Conservation (phyloP, 1,140 invertebrate genomes). For the Rhizoglyphus robini region DNA sequence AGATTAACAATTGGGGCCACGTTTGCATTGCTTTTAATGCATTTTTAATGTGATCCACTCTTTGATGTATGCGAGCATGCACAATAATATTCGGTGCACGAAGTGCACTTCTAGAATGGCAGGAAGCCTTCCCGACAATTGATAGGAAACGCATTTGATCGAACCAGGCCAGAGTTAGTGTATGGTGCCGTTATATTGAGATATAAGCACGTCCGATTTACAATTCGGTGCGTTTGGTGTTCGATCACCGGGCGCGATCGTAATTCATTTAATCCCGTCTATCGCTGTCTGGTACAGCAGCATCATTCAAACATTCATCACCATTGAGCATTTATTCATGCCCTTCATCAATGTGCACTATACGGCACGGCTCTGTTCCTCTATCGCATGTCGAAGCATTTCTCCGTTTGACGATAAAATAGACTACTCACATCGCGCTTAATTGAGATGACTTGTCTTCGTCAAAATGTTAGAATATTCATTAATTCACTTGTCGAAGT, state of each 20-base stretch:
- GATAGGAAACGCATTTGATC: constrained; percentile 18
- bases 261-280: constrained; percentile 1
- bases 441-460: constrained; percentile 6
- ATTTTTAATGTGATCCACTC: constrained; percentile 8
- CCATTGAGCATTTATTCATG: neutral
- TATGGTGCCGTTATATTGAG: neutral
- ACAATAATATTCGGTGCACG: too few species aligned
- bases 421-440: neutral
- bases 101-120: too few species aligned
- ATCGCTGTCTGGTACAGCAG: neutral
- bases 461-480: too few species aligned
- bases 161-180: neutral
- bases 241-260: constrained; percentile 5
- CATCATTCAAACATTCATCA: constrained; percentile 5
- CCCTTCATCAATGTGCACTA: constrained; percentile 1
- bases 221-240: neutral
- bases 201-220: constrained; percentile 3
- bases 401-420: neutral
- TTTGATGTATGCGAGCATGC: too few species aligned
- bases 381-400: neutral
- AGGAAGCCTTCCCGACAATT: neutral
- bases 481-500: neutral
- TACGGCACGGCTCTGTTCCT: neutral
- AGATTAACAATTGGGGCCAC: neutral
- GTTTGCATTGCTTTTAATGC: constrained; percentile 9